phyloP scores from a whole-genome alignment of 2,113 vertebrate genomes.

The Pterocles orientalis region DNA sequence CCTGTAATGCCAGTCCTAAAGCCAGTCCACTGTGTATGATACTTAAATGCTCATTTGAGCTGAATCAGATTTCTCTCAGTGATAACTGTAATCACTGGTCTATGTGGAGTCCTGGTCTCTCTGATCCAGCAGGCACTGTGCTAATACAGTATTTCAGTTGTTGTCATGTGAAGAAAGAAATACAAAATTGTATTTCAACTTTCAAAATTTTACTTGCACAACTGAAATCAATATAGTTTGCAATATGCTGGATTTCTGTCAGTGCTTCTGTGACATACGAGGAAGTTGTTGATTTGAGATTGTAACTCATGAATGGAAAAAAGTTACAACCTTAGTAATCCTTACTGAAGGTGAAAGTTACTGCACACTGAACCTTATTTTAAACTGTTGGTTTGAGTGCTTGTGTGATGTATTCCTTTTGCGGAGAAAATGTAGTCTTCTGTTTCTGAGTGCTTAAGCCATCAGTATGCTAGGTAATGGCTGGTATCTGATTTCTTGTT shows the following conservation, averaged over 20 bases:
- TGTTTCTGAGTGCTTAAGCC: background rate
- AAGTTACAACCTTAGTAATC: background rate
- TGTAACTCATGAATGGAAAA: background rate
- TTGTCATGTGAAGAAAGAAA: background rate
- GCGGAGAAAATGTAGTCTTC: background rate
- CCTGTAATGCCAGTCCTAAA: background rate
- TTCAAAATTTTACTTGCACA: background rate
- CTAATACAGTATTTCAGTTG: background rate
- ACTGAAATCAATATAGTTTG: background rate
- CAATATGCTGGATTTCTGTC: background rate
- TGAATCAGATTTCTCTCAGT: background rate
- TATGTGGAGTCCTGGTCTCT: background rate
- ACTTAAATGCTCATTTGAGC: background rate
- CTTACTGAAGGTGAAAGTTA: background rate
- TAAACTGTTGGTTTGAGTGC: background rate
- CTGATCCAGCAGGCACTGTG: background rate
- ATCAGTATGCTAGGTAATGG: background rate
- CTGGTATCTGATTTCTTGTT: background rate
- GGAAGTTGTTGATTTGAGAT: background rate
- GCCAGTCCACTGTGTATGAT: background rate
- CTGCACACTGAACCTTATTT: background rate
- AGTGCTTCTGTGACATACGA: background rate
- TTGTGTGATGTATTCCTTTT: background rate
- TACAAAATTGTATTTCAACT: background rate
- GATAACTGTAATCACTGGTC: background rate